Percentiles rank a stretch among this genome's conserved stretches.
Evolutionary conservation across 2,113 vertebrate genomes (phyloP).

Genomic region (Microcebus griseorufus): DNA sequence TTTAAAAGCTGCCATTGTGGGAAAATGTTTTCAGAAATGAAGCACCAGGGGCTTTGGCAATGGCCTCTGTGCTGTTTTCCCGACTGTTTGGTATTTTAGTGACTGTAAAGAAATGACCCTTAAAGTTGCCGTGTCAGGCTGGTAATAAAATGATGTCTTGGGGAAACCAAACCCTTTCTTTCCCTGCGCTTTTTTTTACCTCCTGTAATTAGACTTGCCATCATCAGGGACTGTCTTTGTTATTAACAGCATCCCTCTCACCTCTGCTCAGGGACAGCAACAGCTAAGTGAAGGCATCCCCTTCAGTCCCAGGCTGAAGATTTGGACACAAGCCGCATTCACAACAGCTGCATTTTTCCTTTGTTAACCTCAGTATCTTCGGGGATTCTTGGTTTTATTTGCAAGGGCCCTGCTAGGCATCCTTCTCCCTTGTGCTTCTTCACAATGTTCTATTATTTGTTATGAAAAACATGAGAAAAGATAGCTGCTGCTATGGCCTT

Average conservation of each 20-base stretch:
- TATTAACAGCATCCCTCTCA: slow-evolving; percentile 79
- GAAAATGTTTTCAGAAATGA: slow-evolving; percentile 77
- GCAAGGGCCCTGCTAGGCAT: slow-evolving; percentile 69
- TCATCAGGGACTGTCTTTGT: slow-evolving; percentile 78
- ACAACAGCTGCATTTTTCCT: slow-evolving; percentile 60
- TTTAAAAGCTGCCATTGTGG: slow-evolving; percentile 71
- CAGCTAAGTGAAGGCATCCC: slow-evolving; percentile 68
- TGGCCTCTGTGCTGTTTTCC: slow-evolving; percentile 66
- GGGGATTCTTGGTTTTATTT: slow-evolving; percentile 73
- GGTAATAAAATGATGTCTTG: slow-evolving; percentile 82
- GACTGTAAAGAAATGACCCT: slow-evolving; percentile 84
- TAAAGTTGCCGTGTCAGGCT: slow-evolving; percentile 82
- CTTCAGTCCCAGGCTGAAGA: slow-evolving; percentile 40
- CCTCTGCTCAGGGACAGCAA: slow-evolving; percentile 75
- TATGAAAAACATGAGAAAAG: slow-evolving; percentile 61
- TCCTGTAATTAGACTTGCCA: slow-evolving; percentile 84
- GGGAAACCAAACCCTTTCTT: slow-evolving; percentile 78
- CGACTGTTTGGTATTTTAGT: slow-evolving; percentile 80
- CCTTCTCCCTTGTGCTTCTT: slow-evolving; percentile 67
- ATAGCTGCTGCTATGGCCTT: slow-evolving; percentile 33
- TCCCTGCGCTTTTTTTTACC: slow-evolving; percentile 64
- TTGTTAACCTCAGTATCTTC: slow-evolving; percentile 73
- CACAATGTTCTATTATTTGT: slow-evolving; percentile 63
- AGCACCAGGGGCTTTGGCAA: slow-evolving; percentile 63
- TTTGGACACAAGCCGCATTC: slow-evolving; percentile 63